A percentile compares a stretch with the other conserved stretches of the same genome.
Evolutionary conservation across 92 coral and sea anemone species (phyloP).

Genomic region (Epizoanthus stellaris): DNA sequence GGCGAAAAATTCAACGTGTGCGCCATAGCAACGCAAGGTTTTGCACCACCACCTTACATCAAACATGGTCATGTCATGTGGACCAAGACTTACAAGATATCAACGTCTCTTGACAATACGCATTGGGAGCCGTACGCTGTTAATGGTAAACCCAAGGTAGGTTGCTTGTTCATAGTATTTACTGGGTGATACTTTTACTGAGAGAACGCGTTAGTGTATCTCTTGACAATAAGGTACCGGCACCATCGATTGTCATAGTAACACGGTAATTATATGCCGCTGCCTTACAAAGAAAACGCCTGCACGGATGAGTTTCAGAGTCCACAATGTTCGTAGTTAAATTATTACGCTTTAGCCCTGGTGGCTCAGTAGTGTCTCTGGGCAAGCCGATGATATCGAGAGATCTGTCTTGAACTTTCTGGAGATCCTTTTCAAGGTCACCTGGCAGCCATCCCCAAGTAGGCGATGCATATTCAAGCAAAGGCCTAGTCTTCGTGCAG

Average conservation of each 20-base stretch:
- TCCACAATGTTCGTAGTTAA: background rate
- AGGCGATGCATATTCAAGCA: constrained; percentile 54
- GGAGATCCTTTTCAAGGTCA: constrained; percentile 1
- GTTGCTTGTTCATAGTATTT: no score
- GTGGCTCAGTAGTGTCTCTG: constrained; percentile 5
- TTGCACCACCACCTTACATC: background rate
- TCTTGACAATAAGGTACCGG: no score
- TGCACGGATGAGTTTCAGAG: constrained; percentile 18
- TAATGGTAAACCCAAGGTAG: no score
- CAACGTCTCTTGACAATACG: background rate
- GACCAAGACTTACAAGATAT: constrained; percentile 1
- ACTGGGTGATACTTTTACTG: no score
- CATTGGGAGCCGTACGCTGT: background rate
- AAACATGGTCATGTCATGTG: background rate
- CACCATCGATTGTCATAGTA: no score
- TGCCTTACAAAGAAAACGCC: constrained; percentile 11
- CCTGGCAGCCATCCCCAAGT: constrained; percentile 55
- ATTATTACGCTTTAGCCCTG: background rate
- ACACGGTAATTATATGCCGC: background rate
- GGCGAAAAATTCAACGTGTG: background rate
- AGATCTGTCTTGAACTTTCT: no score
- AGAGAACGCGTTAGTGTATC: no score
- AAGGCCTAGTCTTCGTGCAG: constrained; percentile 51
- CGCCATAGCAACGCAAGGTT: constrained; percentile 1
- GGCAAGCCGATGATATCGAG: no score